Conservation (phyloP, 2,113 vertebrate species). For the Atherinomorus stipes region DNA sequence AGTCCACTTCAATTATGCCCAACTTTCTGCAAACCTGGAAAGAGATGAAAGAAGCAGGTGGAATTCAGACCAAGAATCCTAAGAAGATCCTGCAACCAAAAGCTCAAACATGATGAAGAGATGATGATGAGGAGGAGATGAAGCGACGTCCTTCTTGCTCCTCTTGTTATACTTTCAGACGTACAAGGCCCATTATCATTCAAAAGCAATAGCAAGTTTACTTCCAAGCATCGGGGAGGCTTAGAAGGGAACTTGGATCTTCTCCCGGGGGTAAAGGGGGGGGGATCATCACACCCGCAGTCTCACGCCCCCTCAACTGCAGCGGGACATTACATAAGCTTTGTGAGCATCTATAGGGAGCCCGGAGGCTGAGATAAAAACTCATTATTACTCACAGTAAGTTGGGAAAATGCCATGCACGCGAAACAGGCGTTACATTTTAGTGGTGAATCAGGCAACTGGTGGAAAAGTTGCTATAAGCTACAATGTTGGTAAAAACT, state of each 20-base stretch:
- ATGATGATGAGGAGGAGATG: background rate
- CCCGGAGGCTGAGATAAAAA: constrained; percentile 42
- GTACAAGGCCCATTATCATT: constrained; percentile 28
- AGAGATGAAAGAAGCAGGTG: background rate
- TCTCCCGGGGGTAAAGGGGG: constrained; percentile 29
- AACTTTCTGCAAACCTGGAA: constrained; percentile 93
- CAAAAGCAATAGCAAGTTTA: background rate
- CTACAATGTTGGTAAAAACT: background rate
- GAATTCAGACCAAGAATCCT: background rate
- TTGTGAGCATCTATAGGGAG: constrained; percentile 45
- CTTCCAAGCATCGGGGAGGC: background rate
- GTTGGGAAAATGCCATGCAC: constrained; percentile 24
- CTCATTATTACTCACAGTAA: constrained; percentile 32
- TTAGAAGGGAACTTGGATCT: constrained; percentile 32
- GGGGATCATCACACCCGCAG: constrained; percentile 7
- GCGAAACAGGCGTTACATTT: constrained; percentile 11
- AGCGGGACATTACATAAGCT: constrained; percentile 61
- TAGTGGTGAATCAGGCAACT: background rate
- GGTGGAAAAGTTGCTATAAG: background rate
- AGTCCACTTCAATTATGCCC: constrained; percentile 98
- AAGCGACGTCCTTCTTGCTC: background rate
- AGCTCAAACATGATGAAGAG: background rate
- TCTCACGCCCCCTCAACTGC: constrained; percentile 53
- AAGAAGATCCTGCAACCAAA: background rate
- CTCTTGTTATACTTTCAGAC: background rate